Evolutionary conservation across 2,888 invertebrate genomes (phyloP).

Genomic region (Cataglyphis cursor): DNA sequence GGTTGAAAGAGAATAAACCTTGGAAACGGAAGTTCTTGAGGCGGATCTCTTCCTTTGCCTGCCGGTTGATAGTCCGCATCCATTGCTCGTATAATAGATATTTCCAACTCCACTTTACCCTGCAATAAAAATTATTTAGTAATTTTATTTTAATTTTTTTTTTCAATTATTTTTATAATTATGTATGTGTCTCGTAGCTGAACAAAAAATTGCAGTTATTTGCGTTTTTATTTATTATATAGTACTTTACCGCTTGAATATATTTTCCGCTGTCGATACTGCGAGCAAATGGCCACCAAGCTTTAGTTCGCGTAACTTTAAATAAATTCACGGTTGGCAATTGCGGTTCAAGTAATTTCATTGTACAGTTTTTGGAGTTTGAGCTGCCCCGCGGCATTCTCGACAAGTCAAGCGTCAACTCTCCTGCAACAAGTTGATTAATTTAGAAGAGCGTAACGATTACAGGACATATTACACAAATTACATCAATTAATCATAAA

Average conservation of each 20-base stretch:
- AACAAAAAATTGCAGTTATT: neutral
- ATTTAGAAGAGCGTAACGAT: neutral
- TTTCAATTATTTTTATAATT: neutral
- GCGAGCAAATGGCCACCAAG: conserved; percentile 91
- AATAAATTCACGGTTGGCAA: conserved; percentile 90
- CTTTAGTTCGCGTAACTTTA: conserved; percentile 88
- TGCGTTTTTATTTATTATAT: neutral
- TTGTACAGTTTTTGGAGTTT: conserved; percentile 87
- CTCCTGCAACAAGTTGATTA: conserved; percentile 86
- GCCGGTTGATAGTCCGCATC: conserved; percentile 90
- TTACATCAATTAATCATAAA: conserved; percentile 5
- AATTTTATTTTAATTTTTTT: neutral
- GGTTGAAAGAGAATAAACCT: conserved; percentile 85
- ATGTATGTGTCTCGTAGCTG: neutral
- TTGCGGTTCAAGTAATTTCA: conserved; percentile 85
- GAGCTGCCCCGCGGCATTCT: conserved; percentile 89
- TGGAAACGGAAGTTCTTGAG: conserved; percentile 89
- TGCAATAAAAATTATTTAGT: conserved; percentile 80
- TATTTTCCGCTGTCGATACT: conserved; percentile 77
- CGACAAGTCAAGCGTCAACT: conserved; percentile 89
- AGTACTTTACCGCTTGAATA: conserved; percentile 79
- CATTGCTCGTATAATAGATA: conserved; percentile 89
- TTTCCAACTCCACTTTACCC: conserved; percentile 91
- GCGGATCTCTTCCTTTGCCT: conserved; percentile 90
- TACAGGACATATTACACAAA: neutral